Evolutionary conservation across 2,888 invertebrate genomes (phyloP).

Genomic region (Steromphala cineraria): DNA sequence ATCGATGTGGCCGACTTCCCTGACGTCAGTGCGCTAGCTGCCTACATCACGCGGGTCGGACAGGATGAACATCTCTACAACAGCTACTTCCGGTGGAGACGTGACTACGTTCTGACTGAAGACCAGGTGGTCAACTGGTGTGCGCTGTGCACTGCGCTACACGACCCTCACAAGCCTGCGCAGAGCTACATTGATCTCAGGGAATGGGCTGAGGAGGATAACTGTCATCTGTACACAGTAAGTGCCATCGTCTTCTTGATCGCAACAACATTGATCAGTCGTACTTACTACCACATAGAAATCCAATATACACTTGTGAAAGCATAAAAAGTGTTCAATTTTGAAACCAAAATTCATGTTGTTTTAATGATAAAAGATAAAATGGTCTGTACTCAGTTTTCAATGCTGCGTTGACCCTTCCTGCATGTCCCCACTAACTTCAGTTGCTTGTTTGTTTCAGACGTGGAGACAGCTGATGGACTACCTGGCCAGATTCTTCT

Average conservation of each 20-base stretch:
- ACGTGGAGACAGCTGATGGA: background rate
- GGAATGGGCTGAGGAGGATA: conserved; percentile 37
- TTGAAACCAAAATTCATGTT: too few species aligned
- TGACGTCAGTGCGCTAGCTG: conserved; percentile 9
- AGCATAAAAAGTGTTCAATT: too few species aligned
- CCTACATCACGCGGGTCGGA: background rate
- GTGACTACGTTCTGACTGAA: background rate
- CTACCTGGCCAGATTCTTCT: background rate
- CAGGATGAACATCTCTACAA: conserved; percentile 25
- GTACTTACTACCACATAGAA: too few species aligned
- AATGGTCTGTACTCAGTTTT: too few species aligned
- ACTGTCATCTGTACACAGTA: conserved; percentile 40
- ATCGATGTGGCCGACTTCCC: conserved; percentile 28
- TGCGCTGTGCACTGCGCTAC: conserved; percentile 14
- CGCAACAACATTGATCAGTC: too few species aligned
- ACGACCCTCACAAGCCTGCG: conserved; percentile 27
- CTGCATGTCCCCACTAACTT: too few species aligned
- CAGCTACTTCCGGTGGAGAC: conserved; percentile 27
- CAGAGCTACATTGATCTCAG: conserved; percentile 36
- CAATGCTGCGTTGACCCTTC: too few species aligned
- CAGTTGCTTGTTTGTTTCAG: background rate
- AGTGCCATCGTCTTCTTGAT: too few species aligned
- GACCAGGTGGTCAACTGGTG: conserved; percentile 27
- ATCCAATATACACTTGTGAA: too few species aligned
- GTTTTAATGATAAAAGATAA: too few species aligned